Conservation (phyloP, 1,140 invertebrate species). For the Camponotus pennsylvanicus region DNA sequence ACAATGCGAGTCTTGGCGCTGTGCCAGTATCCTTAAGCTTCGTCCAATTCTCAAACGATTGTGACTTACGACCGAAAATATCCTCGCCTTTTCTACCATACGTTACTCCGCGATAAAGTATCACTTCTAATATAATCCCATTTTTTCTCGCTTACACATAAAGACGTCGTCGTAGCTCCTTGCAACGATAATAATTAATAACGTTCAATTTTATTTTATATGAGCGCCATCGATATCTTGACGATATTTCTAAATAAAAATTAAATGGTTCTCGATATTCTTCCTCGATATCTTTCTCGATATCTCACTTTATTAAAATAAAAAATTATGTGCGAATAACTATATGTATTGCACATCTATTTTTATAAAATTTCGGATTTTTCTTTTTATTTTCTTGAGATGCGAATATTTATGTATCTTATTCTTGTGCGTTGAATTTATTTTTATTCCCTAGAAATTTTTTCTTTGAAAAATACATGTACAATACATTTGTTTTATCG, state of each 20-base stretch:
- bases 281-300: too few species aligned
- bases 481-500: neutral
- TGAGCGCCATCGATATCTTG: too few species aligned
- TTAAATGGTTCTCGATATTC: too few species aligned
- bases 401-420: neutral
- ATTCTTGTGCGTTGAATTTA: neutral
- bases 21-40: constrained; percentile 52
- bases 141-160: neutral
- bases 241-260: neutral
- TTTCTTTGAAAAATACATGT: neutral
- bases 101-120: constrained; percentile 4
- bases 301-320: too few species aligned
- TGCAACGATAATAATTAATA: neutral
- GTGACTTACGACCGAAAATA: constrained; percentile 8
- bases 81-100: constrained; percentile 12
- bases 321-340: neutral
- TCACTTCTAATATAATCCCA: constrained; percentile 6
- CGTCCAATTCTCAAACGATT: constrained; percentile 37
- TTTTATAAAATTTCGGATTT: neutral
- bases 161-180: neutral
- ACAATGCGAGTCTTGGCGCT: constrained; percentile 21
- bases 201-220: neutral
- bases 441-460: neutral
- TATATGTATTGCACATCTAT: neutral
- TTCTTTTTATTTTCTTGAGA: neutral